Evolutionary conservation across 2,113 vertebrate genomes (phyloP).

Genomic region (Antigone vipio): DNA sequence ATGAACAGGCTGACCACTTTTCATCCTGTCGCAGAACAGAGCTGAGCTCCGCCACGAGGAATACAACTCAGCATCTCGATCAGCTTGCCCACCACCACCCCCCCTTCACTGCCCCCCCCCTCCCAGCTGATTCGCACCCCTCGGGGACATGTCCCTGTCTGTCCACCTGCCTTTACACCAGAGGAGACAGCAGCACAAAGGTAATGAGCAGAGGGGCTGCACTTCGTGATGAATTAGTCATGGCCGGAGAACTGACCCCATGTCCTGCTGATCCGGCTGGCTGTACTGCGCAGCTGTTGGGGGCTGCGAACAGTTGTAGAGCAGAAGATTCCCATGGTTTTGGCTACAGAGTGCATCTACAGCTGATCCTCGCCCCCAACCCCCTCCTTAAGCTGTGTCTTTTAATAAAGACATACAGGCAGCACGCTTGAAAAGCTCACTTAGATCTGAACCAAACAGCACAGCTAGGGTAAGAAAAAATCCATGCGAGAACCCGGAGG

Average conservation of each 20-base stretch:
- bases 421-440: neutral
- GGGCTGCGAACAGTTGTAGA: constrained; percentile 12
- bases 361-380: neutral
- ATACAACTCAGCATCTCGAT: neutral
- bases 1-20: fast-evolving
- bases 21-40: neutral
- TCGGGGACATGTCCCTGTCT: neutral
- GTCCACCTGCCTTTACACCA: constrained; percentile 6
- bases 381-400: neutral
- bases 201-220: neutral
- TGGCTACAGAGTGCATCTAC: neutral
- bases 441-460: neutral
- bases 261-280: neutral
- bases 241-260: neutral
- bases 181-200: neutral
- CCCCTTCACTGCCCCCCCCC: neutral
- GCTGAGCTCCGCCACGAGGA: neutral
- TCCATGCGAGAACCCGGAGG: neutral
- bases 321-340: constrained; percentile 56
- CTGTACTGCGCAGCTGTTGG: neutral
- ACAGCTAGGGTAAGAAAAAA: neutral
- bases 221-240: neutral
- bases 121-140: neutral
- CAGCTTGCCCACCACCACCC: neutral
- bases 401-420: neutral